These are phyloP conservation scores for Nyctibius bracteatus DNA, from an alignment of 2,113 vertebrate species.

Conservation along the genomic window DNA sequence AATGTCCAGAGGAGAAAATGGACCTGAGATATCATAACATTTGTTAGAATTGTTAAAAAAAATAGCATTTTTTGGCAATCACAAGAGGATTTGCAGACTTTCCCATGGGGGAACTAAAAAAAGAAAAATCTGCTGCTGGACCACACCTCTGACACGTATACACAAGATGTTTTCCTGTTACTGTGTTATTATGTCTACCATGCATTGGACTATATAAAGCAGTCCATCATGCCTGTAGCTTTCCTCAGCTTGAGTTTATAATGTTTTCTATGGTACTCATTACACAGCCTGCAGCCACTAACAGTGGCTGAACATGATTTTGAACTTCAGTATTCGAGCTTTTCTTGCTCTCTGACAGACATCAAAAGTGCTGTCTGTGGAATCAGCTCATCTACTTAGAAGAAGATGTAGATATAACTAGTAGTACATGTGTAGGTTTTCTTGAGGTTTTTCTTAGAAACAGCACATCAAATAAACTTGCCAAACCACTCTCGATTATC, in stretches of 20 bases:
- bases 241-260: background rate
- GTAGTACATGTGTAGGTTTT: background rate
- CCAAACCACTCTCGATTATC: too few relatives aligned
- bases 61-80: background rate
- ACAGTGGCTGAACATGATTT: background rate
- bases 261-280: conserved; percentile 1
- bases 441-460: background rate
- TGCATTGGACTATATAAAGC: background rate
- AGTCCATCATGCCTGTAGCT: background rate
- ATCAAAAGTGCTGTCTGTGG: background rate
- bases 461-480: too few relatives aligned
- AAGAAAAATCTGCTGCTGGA: background rate
- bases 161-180: background rate
- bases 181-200: background rate
- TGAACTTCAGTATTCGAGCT: background rate
- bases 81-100: background rate
- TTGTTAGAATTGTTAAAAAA: background rate
- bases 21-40: background rate
- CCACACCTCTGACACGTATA: background rate
- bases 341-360: background rate
- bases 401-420: background rate
- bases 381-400: background rate
- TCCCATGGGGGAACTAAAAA: background rate
- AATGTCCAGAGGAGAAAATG: background rate
- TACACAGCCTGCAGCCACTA: conserved; percentile 4